Evolutionary conservation across 35 echinoderm and acorn worm species (phyloP).

Genomic region (Chiridota heheva): DNA sequence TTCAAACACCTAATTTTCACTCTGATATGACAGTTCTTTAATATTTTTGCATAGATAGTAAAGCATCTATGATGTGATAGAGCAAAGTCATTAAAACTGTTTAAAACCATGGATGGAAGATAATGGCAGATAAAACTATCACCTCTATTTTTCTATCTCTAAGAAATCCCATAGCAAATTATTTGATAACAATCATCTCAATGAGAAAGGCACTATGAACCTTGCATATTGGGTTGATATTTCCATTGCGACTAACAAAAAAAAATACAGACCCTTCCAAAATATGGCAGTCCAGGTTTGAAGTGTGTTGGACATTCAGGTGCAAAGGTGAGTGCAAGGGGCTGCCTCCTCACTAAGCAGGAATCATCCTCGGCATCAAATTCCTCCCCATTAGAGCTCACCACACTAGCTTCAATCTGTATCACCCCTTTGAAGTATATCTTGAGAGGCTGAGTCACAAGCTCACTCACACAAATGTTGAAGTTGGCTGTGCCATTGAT

Average conservation of each 20-base stretch:
- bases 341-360: constrained; percentile 75
- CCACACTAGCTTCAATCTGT: constrained; percentile 86
- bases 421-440: constrained; percentile 81
- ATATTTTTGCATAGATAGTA: too few species aligned
- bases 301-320: constrained; percentile 79
- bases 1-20: too few species aligned
- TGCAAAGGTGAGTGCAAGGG: constrained; percentile 69
- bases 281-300: constrained; percentile 91
- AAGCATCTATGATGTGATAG: too few species aligned
- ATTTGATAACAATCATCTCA: too few species aligned
- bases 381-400: constrained; percentile 74
- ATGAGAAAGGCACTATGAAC: too few species aligned
- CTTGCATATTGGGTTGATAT: neutral
- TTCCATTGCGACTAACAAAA: neutral
- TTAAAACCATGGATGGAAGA: too few species aligned
- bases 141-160: too few species aligned
- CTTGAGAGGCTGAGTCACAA: constrained; percentile 44
- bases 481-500: constrained; percentile 81
- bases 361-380: constrained; percentile 85
- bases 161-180: too few species aligned
- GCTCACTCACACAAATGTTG: constrained; percentile 67
- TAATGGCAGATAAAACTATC: too few species aligned
- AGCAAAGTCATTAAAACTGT: too few species aligned
- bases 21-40: too few species aligned
- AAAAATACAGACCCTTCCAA: constrained; percentile 70